phyloP scores from a whole-genome alignment of 2,888 invertebrate genomes.

The Hirtodrosophila histrioides region DNA sequence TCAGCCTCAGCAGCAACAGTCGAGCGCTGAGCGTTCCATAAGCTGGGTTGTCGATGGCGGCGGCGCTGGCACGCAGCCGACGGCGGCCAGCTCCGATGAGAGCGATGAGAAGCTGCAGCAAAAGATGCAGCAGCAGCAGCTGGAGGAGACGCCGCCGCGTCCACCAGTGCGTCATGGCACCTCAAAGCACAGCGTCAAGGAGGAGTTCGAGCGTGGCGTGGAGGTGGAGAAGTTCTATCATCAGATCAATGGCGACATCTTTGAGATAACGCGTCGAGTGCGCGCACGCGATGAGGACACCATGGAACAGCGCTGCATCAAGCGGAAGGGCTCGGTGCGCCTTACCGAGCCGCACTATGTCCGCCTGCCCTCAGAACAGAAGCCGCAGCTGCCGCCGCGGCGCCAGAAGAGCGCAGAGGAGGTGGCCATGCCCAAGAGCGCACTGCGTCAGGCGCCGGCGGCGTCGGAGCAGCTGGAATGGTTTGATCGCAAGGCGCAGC shows the following conservation, averaged over 20 bases:
- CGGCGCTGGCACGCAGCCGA: constrained; percentile 68
- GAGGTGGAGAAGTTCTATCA: constrained; percentile 84
- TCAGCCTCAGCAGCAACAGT: constrained; percentile 48
- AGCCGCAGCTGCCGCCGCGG: constrained; percentile 62
- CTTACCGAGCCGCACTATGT: constrained; percentile 67
- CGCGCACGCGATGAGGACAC: constrained; percentile 83
- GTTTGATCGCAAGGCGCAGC: constrained; percentile 84
- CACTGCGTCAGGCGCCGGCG: constrained; percentile 50
- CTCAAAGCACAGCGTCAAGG: constrained; percentile 67
- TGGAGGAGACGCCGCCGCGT: constrained; percentile 64
- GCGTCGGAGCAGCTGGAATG: constrained; percentile 82
- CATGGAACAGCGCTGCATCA: constrained; percentile 83
- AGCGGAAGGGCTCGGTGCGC: constrained; percentile 80
- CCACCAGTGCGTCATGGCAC: constrained; percentile 59
- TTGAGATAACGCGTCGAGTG: constrained; percentile 83
- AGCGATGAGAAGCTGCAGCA: constrained; percentile 67
- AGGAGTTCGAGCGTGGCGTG: constrained; percentile 83
- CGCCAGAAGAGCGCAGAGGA: constrained; percentile 69
- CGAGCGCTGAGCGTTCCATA: constrained; percentile 73
- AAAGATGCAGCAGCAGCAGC: constrained; percentile 51
- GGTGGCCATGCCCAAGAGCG: constrained; percentile 75
- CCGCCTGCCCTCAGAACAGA: constrained; percentile 60
- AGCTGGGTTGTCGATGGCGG: constrained; percentile 77
- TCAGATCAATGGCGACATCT: constrained; percentile 84
- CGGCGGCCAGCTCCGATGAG: constrained; percentile 74